phyloP scores from a whole-genome alignment of 2,113 vertebrate genomes.

The Pachyramphus minor region DNA sequence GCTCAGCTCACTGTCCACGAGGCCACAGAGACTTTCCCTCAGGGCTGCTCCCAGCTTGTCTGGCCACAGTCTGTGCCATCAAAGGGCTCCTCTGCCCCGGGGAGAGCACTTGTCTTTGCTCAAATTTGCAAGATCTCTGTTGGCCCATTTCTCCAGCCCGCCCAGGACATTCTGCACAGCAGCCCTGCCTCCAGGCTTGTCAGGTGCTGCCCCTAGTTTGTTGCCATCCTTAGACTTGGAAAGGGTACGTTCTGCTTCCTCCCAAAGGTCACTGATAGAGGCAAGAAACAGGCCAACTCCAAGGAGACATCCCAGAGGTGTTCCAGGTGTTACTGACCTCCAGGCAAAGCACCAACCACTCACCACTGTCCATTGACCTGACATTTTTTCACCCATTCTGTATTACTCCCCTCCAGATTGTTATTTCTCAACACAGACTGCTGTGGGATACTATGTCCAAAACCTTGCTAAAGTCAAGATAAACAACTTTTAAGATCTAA shows the following conservation, averaged over 20 bases:
- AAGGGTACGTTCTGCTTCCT: not conserved
- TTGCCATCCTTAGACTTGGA: not conserved
- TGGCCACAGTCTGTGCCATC: not conserved
- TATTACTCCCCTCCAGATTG: not conserved
- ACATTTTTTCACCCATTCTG: not conserved
- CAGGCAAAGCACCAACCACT: not conserved
- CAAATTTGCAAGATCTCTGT: not conserved
- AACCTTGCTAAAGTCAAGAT: not conserved
- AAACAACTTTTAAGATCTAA: not conserved
- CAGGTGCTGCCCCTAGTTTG: accelerated
- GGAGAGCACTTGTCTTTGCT: not conserved
- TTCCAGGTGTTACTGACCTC: not conserved
- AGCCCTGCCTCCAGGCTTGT: not conserved
- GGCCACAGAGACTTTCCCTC: not conserved
- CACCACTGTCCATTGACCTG: not conserved
- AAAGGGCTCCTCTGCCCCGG: not conserved
- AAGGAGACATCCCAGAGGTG: not conserved
- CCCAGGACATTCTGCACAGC: not conserved
- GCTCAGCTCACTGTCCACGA: not conserved
- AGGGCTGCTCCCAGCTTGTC: not conserved
- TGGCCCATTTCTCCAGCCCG: not conserved
- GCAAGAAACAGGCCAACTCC: not conserved
- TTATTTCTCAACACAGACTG: not conserved
- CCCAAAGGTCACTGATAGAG: not conserved
- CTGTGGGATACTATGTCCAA: not conserved